A percentile compares a stretch with the other conserved stretches of the same genome.
These are phyloP conservation scores for Monomorium pharaonis DNA, from an alignment of 1,140 invertebrate genomes.

Conservation along the genomic window DNA sequence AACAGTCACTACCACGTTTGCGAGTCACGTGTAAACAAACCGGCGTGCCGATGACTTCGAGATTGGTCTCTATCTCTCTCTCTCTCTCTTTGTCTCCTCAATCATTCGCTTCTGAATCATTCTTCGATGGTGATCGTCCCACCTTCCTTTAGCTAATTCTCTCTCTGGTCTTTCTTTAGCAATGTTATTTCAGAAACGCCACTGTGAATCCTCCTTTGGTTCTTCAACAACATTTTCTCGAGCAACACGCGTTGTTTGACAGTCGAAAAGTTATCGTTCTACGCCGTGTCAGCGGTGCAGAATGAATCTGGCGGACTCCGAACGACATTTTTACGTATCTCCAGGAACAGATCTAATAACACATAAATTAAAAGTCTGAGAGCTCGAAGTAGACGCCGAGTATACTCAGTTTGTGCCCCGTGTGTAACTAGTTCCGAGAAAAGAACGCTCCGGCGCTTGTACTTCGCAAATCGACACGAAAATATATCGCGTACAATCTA, in stretches of 20 bases:
- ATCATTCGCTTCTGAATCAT: background rate
- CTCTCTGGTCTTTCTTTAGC: background rate
- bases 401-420: background rate
- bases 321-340: background rate
- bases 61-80: background rate
- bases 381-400: background rate
- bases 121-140: background rate
- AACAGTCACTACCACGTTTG: background rate
- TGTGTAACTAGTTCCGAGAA: background rate
- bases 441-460: background rate
- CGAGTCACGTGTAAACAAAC: constrained; percentile 30
- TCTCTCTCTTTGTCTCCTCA: too few relatives aligned
- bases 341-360: background rate
- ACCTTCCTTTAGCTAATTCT: background rate
- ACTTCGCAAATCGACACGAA: background rate
- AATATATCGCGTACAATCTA: constrained; percentile 12
- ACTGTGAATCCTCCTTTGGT: background rate
- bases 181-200: background rate
- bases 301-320: background rate
- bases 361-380: background rate
- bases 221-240: background rate
- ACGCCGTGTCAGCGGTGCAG: background rate
- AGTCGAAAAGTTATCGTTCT: background rate
- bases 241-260: background rate
- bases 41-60: constrained; percentile 13